Conservation (phyloP, 2,113 vertebrate species). For the Pseudois nayaur region DNA sequence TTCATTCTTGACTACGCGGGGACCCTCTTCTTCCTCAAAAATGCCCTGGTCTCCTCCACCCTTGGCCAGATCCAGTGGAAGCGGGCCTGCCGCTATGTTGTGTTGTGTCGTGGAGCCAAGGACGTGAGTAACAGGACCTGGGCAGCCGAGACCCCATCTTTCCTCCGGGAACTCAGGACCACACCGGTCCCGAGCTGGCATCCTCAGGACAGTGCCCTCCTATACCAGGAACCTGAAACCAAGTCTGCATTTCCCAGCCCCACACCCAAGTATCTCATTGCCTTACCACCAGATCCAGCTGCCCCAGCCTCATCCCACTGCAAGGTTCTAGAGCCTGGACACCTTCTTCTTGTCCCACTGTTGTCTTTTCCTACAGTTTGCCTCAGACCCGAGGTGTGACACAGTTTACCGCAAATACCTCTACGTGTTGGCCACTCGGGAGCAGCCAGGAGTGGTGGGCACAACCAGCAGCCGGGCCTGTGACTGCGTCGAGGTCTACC, state of each 20-base stretch:
- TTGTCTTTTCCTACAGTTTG: conserved; percentile 73
- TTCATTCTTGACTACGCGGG: conserved; percentile 79
- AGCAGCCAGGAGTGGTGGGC: not conserved
- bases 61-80: conserved; percentile 75
- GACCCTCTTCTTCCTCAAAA: conserved; percentile 79
- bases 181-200: not conserved
- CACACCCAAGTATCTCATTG: not conserved
- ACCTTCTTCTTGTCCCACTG: conserved; percentile 37
- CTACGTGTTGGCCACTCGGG: conserved; percentile 77
- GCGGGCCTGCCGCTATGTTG: conserved; percentile 69
- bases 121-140: conserved; percentile 66
- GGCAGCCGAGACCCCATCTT: not conserved
- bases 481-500: conserved; percentile 81
- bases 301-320: not conserved
- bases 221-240: not conserved
- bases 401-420: conserved; percentile 76
- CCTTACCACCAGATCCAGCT: not conserved
- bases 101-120: conserved; percentile 76
- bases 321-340: not conserved
- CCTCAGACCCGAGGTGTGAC: conserved; percentile 78
- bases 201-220: not conserved
- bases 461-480: conserved; percentile 26
- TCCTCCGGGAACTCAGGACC: not conserved
- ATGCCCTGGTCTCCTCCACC: conserved; percentile 71
- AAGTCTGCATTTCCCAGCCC: not conserved